phyloP scores from a whole-genome alignment of 1,140 invertebrate genomes.

The Drosophila murphyi region DNA sequence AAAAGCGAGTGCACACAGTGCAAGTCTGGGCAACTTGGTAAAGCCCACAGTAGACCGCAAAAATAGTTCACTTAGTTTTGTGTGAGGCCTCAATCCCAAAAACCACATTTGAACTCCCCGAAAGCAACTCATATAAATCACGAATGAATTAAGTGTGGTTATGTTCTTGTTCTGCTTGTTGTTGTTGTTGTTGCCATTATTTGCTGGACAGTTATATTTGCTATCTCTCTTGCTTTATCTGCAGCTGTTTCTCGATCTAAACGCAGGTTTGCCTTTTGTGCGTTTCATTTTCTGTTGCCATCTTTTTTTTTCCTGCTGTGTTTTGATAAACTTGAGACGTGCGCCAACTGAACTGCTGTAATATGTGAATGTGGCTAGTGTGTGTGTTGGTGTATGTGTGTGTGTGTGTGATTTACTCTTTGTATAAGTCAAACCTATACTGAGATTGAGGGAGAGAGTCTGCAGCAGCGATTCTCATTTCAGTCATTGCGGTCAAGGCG shows the following conservation, averaged over 20 bases:
- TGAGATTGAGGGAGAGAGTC: conserved; percentile 52
- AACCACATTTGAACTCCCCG: conserved; percentile 72
- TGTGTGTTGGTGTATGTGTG: conserved; percentile 18
- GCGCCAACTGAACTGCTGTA: conserved; percentile 46
- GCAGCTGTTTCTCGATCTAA: conserved; percentile 3
- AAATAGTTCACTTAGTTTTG: conserved; percentile 70
- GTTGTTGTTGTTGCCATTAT: conserved; percentile 14
- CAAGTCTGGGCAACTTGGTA: conserved; percentile 58
- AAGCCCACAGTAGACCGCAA: conserved; percentile 54
- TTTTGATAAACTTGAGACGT: conserved; percentile 82
- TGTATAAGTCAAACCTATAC: conserved; percentile 72
- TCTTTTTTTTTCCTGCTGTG: conserved; percentile 47
- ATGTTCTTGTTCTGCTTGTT: conserved; percentile 29
- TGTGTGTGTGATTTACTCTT: conserved; percentile 53
- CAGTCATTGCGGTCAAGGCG: conserved; percentile 78
- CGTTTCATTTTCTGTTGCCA: conserved; percentile 25
- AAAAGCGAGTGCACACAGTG: conserved; percentile 45
- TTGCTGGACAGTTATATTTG: conserved; percentile 50
- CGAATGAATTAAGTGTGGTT: conserved; percentile 80
- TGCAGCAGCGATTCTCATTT: conserved; percentile 55
- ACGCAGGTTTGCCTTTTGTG: conserved; percentile 16
- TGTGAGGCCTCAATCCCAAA: conserved; percentile 26
- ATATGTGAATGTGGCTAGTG: conserved; percentile 42
- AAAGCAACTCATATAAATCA: conserved; percentile 80
- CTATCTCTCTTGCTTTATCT: conserved; percentile 32